Evolutionary conservation across 2,113 vertebrate species (phyloP), one percentile per base, ranked within the genome.

Genomic region (Chascanopsetta lugubris): DNA sequence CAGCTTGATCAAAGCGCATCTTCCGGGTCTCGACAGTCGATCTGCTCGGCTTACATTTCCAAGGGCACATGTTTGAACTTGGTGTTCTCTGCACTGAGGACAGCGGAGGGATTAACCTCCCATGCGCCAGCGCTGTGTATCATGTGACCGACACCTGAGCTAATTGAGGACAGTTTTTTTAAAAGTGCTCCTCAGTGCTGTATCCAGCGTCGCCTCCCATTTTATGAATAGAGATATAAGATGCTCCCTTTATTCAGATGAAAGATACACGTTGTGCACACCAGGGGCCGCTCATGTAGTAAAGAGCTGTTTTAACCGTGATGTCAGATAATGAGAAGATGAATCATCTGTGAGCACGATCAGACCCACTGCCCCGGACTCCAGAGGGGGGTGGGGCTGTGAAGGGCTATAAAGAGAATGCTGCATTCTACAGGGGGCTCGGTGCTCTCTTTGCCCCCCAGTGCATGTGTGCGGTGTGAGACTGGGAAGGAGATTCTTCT

Each of bases 311-410:
- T 83, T 82, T 82, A 75, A 82, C 70, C 78, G 80, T 63, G 71
- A 78, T 87, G 71, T 82, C 74, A 83, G 62, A 73, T 89, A 89
- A 92, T 87, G 80, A 90, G 82, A 85, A 87, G 84, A 91, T 88
- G 83, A 90, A 90, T 87, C 75, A 84, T 84, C 69, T 61, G 71
- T 57, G 76, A 20, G 84, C 85, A 79, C 79, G 74, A 82, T 75
- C 61, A 68, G 36, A 51, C 59, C 75, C 69, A 65, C 56, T 61
- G 67, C 30, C 46, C 29, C 61, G 24, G 59, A 76, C 85, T 72
- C 84, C 75, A 40, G 79, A 85, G 85, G 65, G n/a, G 63, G 66
- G 56, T 30, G 48, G 72, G 60, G 29, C 69, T 57, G 61, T 36
- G 54, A 56, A 29, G 73, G 58, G 57, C 77, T 83, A 73, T 78